These are phyloP conservation scores for Nomada hirtipes DNA, from an alignment of 2,888 invertebrate genomes.

Conservation along the genomic window DNA sequence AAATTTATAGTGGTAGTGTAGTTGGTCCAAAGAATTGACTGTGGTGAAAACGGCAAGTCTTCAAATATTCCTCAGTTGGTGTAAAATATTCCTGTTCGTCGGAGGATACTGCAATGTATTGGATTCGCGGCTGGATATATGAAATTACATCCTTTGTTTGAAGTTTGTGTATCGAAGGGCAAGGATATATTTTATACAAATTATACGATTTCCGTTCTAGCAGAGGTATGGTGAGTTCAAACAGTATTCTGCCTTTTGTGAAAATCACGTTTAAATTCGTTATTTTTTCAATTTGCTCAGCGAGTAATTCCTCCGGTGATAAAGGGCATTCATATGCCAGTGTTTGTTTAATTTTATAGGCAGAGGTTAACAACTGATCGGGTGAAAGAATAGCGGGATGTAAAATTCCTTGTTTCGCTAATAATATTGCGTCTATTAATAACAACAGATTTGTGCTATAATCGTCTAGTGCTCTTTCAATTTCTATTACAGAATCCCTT, in stretches of 20 bases:
- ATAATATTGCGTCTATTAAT: background rate
- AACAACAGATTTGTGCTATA: background rate
- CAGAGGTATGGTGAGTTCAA: background rate
- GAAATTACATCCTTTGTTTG: no score
- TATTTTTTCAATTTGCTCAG: background rate
- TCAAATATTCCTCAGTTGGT: no score
- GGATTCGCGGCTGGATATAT: no score
- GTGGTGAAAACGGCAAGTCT: no score
- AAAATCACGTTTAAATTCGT: background rate
- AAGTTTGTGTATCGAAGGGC: no score
- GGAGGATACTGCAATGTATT: no score
- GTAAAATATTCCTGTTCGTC: no score
- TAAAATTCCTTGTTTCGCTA: constrained; percentile 9
- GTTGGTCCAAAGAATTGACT: no score
- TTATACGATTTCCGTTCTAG: background rate
- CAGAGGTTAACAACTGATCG: background rate
- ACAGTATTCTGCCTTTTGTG: background rate
- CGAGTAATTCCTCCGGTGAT: background rate
- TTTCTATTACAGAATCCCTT: background rate
- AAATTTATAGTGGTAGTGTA: no score
- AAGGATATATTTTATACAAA: background rate
- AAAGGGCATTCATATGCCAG: background rate
- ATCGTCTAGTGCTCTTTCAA: background rate
- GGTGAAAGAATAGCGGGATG: constrained; percentile 7
- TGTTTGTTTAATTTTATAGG: background rate